These are phyloP conservation scores for Mesorhabditis sp. DNA, from an alignment of 2,888 invertebrate species.

Conservation along the genomic window DNA sequence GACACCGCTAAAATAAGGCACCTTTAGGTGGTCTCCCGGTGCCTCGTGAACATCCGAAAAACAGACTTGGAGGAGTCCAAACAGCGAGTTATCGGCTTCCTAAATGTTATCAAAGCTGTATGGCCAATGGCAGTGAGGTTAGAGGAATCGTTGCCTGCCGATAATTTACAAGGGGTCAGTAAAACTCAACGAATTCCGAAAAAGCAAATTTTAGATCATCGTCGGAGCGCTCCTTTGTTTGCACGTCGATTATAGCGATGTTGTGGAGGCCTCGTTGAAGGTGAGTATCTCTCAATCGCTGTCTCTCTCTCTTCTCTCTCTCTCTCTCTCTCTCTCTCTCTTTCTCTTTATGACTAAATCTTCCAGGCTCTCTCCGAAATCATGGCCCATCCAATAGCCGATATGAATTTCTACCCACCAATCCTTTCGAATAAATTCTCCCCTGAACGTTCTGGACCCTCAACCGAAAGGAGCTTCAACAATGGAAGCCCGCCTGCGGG, in stretches of 20 bases:
- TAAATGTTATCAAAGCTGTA: neutral
- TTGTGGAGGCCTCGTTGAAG: slow-evolving; percentile 6
- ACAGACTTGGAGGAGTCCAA: neutral
- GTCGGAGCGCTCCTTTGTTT: neutral
- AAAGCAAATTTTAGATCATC: neutral
- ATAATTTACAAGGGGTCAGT: neutral
- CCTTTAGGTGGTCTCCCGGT: neutral
- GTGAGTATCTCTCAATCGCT: neutral
- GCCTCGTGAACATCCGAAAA: neutral
- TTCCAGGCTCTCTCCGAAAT: slow-evolving; percentile 4
- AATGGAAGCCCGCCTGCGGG: no score
- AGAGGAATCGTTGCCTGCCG: neutral
- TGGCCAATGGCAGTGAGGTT: neutral
- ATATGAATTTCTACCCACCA: slow-evolving; percentile 5
- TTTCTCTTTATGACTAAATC: no score
- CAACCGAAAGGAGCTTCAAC: no score
- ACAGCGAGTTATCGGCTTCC: neutral
- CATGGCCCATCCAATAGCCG: neutral
- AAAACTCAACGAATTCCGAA: neutral
- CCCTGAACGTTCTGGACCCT: no score
- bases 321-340: no score
- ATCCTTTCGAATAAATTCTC: neutral
- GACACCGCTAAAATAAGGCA: no score
- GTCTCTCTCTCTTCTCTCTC: no score
- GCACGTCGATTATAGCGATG: neutral